A percentile compares a stretch with the other conserved stretches of the same genome.
phyloP scores from a whole-genome alignment of 2,797 vertebrate genomes.

The Scolopax bukidnonensis region DNA sequence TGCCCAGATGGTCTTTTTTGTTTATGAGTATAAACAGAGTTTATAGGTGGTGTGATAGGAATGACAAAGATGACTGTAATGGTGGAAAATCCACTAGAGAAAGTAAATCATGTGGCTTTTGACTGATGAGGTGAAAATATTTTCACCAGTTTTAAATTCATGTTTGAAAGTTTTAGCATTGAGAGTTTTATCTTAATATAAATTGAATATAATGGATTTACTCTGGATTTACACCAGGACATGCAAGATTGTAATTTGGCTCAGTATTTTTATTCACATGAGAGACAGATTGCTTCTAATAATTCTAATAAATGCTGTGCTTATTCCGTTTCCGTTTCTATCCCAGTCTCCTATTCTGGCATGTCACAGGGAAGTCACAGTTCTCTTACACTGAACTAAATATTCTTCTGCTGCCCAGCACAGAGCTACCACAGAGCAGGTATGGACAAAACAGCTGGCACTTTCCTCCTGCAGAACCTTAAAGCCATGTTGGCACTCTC shows the following conservation, averaged over 20 bases:
- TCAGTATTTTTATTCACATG: neutral
- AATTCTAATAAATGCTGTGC: neutral
- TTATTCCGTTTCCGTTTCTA: neutral
- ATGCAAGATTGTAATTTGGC: neutral
- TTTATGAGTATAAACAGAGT: neutral
- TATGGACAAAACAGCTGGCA: neutral
- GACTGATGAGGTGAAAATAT: constrained; percentile 45
- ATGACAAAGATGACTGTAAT: constrained; percentile 21
- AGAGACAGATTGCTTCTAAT: neutral
- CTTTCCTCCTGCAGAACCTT: neutral
- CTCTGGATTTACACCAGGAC: neutral
- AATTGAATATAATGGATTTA: neutral
- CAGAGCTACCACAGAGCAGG: neutral
- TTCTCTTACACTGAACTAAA: neutral
- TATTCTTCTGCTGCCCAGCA: neutral
- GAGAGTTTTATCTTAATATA: neutral
- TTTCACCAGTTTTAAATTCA: neutral
- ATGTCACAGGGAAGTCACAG: neutral
- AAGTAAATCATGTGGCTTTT: constrained; percentile 26
- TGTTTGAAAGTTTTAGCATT: neutral
- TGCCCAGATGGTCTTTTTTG: constrained; percentile 12
- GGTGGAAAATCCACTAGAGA: constrained; percentile 15
- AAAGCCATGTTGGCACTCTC: neutral
- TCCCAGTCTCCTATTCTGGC: neutral
- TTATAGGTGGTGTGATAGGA: neutral